Conservation (phyloP, 2,888 invertebrate genomes). For the Cephalotes varians region DNA sequence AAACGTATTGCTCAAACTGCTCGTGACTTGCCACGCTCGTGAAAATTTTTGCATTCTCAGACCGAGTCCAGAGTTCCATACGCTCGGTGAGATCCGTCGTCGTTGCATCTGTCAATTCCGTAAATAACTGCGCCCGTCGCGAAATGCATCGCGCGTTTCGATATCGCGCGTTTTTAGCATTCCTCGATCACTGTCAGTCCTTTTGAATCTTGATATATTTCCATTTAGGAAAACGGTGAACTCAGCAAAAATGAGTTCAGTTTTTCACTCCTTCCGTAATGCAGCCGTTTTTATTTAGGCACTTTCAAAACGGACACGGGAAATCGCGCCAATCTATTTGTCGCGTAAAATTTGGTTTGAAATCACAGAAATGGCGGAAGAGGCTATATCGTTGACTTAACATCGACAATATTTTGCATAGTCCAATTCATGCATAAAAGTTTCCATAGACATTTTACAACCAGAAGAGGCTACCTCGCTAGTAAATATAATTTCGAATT, state of each 20-base stretch:
- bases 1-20: background rate
- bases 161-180: background rate
- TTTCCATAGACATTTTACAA: background rate
- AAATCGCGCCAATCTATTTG: background rate
- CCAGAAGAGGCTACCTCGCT: background rate
- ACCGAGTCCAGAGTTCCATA: background rate
- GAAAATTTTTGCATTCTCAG: slow-evolving; percentile 9
- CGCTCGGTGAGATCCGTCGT: slow-evolving; percentile 2
- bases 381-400: background rate
- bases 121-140: slow-evolving; percentile 8
- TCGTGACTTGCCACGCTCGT: background rate
- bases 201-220: background rate
- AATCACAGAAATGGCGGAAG: background rate
- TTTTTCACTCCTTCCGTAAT: background rate
- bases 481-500: background rate
- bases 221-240: background rate
- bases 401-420: background rate
- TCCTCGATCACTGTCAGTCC: slow-evolving; percentile 9
- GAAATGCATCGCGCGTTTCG: background rate
- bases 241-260: background rate
- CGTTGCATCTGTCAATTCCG: slow-evolving; percentile 17
- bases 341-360: background rate
- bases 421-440: slow-evolving; percentile 15
- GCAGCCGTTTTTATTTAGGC: background rate
- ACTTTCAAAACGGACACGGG: background rate